Base-by-base conservation (phyloP, 2,888 invertebrate species). In the Acronicta alni region DNA sequence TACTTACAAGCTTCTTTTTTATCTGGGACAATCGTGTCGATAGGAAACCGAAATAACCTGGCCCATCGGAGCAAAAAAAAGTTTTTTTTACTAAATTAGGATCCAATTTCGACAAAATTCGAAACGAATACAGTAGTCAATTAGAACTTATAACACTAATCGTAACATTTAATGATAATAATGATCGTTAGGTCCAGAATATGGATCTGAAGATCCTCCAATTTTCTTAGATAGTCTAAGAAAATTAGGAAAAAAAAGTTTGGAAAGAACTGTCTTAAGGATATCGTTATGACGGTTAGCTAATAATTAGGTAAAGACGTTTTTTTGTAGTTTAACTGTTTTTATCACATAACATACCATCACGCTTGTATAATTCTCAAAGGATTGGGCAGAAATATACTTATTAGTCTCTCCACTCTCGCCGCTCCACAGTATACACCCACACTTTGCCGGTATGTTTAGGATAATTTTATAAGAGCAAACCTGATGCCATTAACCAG, bases 141-240 rank as follows among this genome's bases (percentile, higher is more conserved):
- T 43, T 26, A n/a, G 14, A 20, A 43, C 43, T 15, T 15, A 23
- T 43, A 26, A 23, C 9, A 26, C 23, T 43, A 1, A 43, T 26
- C 20, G 26, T 23, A n/a, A 43, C 2, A n/a, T 26, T 8, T 9
- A 26, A 43, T 43, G 20, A 20, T 43, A 43, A 20, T 26, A 23
- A 15, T 43, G 15, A 43, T 43, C 43, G 43, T 43, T 26, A 26
- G 26, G 23, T 12, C 43, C 3, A 8, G 23, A 9, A 12, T 23
- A 23, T 26, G 2, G 41, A 41, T 6, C 41, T 41, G 16, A 41
- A 20, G 18, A 14, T n/a, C n/a, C n/a, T n/a, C n/a, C n/a, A n/a
- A n/a, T n/a, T n/a, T n/a, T n/a, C 17, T 20, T 41, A 41, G 7
- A 30, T 44, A n/a, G 46, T 45, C 30, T 37, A 55, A 6, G 41